Evolutionary conservation across 1,140 invertebrate species (phyloP), one percentile per base, ranked within the genome.

Genomic region (fruit fly (Drosophila melanogaster)): DNA sequence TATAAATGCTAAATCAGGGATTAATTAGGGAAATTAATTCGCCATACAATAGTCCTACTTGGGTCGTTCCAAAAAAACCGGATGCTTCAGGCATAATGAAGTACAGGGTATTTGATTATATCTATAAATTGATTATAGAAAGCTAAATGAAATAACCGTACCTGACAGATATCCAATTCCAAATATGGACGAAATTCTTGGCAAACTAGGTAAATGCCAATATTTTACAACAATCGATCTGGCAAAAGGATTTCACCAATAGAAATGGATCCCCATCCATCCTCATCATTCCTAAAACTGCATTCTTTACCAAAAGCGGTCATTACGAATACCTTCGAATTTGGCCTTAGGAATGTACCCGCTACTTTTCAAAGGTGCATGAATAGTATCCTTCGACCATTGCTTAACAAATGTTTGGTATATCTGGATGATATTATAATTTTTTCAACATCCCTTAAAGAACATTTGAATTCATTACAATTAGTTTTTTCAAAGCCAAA

Each of bases 341-440:
- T 22, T 22, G 33, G 50, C 5, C 35, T 54, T 17, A 54, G 19
- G 24, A 54, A 40, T 54, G 17, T 14, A n/a, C 37, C 38, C 14
- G 38, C 8, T 40, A 40, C 19, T 54, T 54, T 54, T 40, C 1
- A 43, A 17, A 15, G n/a, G 22, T 22, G 0, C 3, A 22, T 22
- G 19, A 22, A n/a, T 38, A 53, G 38, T 53, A 38, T 53, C 12
- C 50, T 53, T 53, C 35, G 19, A 53, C 12, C 33, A 11, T 53
- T 53, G 15, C 50, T 19, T 19, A 53, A 53, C 12, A 40, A 40
- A 38, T 30, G 26, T 26, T 26, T 54, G 10, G 35, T 54, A 5
- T 54, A 54, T 11, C 24, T 40, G n/a, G 51, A 54, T 35, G 22
- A 54, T 38, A 54, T 40, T 6, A 24, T 41, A 24, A 40, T 54